Base-by-base conservation (phyloP, 2,888 invertebrate genomes). In the Mythimna ferrago region DNA sequence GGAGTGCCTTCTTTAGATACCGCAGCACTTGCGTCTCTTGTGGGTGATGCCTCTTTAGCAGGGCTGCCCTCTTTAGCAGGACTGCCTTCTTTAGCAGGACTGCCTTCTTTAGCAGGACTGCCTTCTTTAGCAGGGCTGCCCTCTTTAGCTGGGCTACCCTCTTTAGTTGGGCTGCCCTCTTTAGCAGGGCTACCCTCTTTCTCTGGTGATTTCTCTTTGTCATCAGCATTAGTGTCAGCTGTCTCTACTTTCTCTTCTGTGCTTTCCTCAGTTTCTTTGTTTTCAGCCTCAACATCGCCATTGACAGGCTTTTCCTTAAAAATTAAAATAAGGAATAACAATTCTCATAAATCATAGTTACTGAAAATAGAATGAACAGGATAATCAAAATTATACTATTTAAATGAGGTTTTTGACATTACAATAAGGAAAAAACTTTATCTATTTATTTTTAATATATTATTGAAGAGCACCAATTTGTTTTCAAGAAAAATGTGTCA, bases 231-330 rank as follows among this genome's bases (percentile, higher is more conserved):
- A 11, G 71, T 26, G 51, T 78, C 83, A 41, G 72, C 54, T 41
- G 71, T 44, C 54, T 80, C 84, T 41, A 90, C 92, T 73, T 90
- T 91, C 72, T 93, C 93, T 80, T 94, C 93, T 76, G 93, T 91
- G 77, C 90, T 85, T 86, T 88, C 90, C 86, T 89, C 89, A 69
- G 78, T 70, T 70, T 86, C 86, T 63, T 82, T 82, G 80, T 89
- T 86, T 87, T 91, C 91, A 87, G 86, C 88, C 71, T 85, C 89
- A 76, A 91, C 93, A 79, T 93, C 93, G 75, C 96, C 95, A 92
- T 95, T 95, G 35, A 93, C 81, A 84, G 92, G 87, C 79, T 91
- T 91, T 84, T 89, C 88, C 92, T 26, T 94, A 89, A 65, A 92
- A 65, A 91, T 70, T 66, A 71, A 51, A 11, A 57, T 21, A 62